Conservation (phyloP, 2,888 invertebrate species). For the Coremacera marginata region DNA sequence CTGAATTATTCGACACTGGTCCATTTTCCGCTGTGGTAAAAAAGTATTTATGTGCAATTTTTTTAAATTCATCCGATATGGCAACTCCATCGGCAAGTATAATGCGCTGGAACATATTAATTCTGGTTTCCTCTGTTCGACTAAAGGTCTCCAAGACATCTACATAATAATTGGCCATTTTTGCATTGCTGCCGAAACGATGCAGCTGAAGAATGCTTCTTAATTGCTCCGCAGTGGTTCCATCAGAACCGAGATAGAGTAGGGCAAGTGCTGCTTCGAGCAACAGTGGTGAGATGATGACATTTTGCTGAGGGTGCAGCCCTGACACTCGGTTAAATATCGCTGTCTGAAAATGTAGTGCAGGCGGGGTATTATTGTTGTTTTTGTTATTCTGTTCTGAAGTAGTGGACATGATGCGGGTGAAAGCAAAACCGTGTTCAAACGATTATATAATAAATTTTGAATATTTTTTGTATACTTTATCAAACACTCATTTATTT, state of each 20-base stretch:
- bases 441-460: not conserved
- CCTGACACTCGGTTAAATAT: slow-evolving; percentile 10
- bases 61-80: slow-evolving; percentile 56
- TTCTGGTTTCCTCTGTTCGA: slow-evolving; percentile 61
- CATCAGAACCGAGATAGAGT: slow-evolving; percentile 79
- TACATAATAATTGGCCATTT: slow-evolving; percentile 62
- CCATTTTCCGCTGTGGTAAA: slow-evolving; percentile 60
- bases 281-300: slow-evolving; percentile 70
- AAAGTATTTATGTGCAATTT: slow-evolving; percentile 63
- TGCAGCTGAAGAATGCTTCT: slow-evolving; percentile 54
- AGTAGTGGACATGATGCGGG: not conserved
- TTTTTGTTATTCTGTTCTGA: not conserved
- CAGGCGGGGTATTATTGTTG: slow-evolving; percentile 13
- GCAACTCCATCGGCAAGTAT: slow-evolving; percentile 59
- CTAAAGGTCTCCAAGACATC: slow-evolving; percentile 51
- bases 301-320: slow-evolving; percentile 51
- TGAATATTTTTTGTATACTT: not conserved
- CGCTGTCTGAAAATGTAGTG: not conserved
- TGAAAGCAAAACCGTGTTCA: not conserved
- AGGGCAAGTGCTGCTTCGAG: slow-evolving; percentile 80
- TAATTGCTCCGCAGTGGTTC: slow-evolving; percentile 65
- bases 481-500: no score
- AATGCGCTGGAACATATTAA: slow-evolving; percentile 64
- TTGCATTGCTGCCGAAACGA: slow-evolving; percentile 57
- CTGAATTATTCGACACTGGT: not conserved